phyloP scores from a whole-genome alignment of 2,113 vertebrate species.

The Larimichthys crocea region DNA sequence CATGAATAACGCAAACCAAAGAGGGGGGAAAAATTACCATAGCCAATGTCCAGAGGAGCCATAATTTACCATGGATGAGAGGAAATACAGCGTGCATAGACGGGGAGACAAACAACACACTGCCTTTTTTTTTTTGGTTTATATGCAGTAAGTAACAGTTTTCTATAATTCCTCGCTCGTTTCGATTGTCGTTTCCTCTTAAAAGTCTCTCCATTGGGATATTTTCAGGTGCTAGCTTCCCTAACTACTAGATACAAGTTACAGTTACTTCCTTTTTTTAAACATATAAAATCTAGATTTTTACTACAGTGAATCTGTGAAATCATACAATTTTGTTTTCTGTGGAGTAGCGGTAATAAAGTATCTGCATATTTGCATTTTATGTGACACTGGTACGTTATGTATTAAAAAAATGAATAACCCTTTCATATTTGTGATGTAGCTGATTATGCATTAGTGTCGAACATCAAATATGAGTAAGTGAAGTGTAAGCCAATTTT shows the following conservation, averaged over 20 bases:
- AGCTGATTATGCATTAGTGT: background rate
- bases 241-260: constrained; percentile 19
- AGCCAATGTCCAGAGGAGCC: constrained; percentile 42
- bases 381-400: background rate
- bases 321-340: background rate
- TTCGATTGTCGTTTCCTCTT: constrained; percentile 1
- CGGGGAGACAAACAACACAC: constrained; percentile 34
- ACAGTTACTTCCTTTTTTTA: background rate
- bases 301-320: background rate
- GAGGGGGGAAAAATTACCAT: background rate
- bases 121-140: background rate
- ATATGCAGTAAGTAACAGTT: constrained; percentile 26
- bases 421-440: background rate
- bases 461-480: background rate
- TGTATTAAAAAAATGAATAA: background rate
- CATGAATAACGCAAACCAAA: constrained; percentile 48
- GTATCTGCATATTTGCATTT: background rate
- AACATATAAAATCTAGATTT: background rate
- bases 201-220: constrained; percentile 22
- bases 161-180: background rate
- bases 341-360: background rate
- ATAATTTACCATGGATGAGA: constrained; percentile 52
- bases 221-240: constrained; percentile 32
- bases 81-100: constrained; percentile 20
- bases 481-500: background rate